Evolutionary conservation across 2,888 invertebrate species (phyloP).

Genomic region (Lasiommata megera): DNA sequence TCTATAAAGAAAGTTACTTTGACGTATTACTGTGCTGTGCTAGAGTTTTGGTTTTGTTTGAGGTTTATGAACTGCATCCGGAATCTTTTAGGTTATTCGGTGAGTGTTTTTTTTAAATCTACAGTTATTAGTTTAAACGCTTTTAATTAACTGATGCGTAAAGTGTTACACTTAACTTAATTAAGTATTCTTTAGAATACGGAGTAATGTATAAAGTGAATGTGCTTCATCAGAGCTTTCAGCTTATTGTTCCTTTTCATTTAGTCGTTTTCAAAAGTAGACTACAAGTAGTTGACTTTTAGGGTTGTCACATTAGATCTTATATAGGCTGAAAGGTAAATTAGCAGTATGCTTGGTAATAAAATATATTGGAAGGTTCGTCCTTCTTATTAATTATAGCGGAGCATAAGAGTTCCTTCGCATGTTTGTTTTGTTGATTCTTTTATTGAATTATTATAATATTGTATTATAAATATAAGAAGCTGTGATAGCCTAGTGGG

Average conservation of each 20-base stretch:
- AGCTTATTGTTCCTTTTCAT: not conserved
- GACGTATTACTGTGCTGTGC: conserved; percentile 43
- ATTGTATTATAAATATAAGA: too few relatives aligned
- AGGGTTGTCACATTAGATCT: not conserved
- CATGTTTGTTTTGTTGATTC: not conserved
- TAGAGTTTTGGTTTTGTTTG: conserved; percentile 54
- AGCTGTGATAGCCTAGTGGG: too few relatives aligned
- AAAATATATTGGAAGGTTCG: too few relatives aligned
- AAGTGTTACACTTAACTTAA: not conserved
- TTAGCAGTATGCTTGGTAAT: not conserved
- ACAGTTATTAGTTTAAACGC: conserved; percentile 21
- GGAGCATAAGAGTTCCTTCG: not conserved
- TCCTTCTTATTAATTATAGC: not conserved
- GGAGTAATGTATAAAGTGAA: not conserved
- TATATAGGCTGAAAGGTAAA: not conserved
- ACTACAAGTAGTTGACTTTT: not conserved
- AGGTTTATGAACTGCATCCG: conserved; percentile 49
- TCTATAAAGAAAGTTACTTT: conserved; percentile 39
- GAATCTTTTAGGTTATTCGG: conserved; percentile 48
- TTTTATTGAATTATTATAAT: not conserved
- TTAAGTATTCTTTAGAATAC: not conserved
- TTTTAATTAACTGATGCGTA: not conserved
- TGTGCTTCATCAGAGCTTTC: not conserved
- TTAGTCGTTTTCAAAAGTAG: not conserved
- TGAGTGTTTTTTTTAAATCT: conserved; percentile 38